Conservation (phyloP, 2,888 invertebrate species). For the Flexamia atlantica region DNA sequence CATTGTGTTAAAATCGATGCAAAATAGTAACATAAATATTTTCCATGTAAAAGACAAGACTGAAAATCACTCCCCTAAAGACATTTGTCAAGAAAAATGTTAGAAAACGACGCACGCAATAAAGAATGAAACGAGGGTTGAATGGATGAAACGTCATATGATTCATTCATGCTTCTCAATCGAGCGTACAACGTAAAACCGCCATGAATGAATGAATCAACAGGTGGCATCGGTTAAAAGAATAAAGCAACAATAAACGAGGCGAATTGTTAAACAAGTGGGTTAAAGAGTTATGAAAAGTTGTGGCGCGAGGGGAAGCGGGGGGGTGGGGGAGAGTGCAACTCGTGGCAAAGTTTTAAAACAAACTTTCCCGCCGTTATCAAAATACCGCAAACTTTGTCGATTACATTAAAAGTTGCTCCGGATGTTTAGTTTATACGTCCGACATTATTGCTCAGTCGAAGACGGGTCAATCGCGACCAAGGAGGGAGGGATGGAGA, state of each 20-base stretch:
- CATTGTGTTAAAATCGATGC: too few relatives aligned
- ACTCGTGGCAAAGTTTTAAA: slow-evolving; percentile 61
- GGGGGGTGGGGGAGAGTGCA: slow-evolving; percentile 45
- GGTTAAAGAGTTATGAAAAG: slow-evolving; percentile 60
- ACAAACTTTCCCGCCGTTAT: slow-evolving; percentile 60
- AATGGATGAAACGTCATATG: slow-evolving; percentile 13
- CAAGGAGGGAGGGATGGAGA: slow-evolving; percentile 1
- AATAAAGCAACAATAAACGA: slow-evolving; percentile 43
- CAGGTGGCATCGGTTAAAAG: slow-evolving; percentile 45
- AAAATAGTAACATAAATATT: too few relatives aligned
- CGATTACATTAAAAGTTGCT: slow-evolving; percentile 47
- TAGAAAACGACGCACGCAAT: too few relatives aligned
- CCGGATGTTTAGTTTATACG: slow-evolving; percentile 16
- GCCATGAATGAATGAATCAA: slow-evolving; percentile 39
- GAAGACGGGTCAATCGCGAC: slow-evolving; percentile 58
- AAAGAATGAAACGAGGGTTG: neutral
- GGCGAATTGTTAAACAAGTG: slow-evolving; percentile 45
- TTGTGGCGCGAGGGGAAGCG: slow-evolving; percentile 25
- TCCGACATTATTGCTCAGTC: slow-evolving; percentile 37
- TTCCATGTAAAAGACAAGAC: too few relatives aligned
- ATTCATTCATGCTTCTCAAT: slow-evolving; percentile 30
- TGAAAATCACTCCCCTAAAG: too few relatives aligned
- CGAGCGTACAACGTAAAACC: slow-evolving; percentile 37
- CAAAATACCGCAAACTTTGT: slow-evolving; percentile 57
- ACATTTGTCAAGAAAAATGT: too few relatives aligned